Evolutionary conservation across 2,113 vertebrate species (phyloP).

Genomic region (Aythya baeri): DNA sequence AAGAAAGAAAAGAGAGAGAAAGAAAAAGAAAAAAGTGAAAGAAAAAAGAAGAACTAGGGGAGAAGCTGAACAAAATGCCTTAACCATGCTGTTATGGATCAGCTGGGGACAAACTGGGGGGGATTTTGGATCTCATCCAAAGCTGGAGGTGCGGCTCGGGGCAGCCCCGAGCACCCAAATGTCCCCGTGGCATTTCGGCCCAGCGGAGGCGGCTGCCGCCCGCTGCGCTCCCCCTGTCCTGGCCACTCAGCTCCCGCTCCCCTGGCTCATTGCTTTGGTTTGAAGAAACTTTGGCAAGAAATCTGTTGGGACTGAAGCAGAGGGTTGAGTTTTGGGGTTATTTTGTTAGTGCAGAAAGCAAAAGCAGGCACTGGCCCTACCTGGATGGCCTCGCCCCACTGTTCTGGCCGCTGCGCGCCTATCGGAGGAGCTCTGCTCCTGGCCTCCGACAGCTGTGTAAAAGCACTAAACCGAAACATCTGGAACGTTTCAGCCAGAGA

Average conservation of each 20-base stretch:
- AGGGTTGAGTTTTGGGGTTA: too few species aligned
- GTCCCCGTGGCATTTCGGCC: neutral
- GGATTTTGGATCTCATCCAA: neutral
- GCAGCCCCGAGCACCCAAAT: neutral
- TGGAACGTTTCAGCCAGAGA: conserved; percentile 8
- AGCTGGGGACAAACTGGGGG: neutral
- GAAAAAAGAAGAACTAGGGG: neutral
- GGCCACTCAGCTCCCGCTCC: neutral
- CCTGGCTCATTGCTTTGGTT: neutral
- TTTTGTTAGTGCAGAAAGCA: neutral
- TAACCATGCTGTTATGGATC: neutral
- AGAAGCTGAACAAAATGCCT: neutral
- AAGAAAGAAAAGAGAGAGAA: too few species aligned
- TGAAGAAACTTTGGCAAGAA: neutral
- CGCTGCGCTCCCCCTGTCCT: neutral
- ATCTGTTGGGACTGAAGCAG: neutral
- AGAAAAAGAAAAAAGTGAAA: too few species aligned
- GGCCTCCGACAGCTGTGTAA: neutral
- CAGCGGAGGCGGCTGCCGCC: neutral
- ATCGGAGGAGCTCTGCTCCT: neutral
- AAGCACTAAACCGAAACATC: neutral
- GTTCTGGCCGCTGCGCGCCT: neutral
- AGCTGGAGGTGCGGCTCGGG: neutral
- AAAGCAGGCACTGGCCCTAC: neutral
- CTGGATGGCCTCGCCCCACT: neutral